Percentiles rank a stretch among this genome's conserved stretches.
phyloP scores from a whole-genome alignment of 2,888 invertebrate species.

The Xestoiulus laeticollis region DNA sequence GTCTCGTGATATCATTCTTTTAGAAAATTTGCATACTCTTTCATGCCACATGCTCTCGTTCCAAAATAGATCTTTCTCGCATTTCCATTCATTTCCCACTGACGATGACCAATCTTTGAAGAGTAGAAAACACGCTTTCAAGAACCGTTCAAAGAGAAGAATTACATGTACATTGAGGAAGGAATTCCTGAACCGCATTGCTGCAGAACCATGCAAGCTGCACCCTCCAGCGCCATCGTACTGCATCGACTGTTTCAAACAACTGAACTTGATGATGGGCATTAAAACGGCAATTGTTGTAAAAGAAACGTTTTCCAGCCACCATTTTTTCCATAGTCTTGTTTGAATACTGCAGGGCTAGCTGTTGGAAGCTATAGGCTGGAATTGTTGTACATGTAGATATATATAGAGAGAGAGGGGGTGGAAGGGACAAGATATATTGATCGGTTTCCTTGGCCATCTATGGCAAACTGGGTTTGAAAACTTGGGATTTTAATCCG shows the following conservation, averaged over 20 bases:
- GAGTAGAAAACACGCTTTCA: neutral
- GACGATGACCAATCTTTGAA: neutral
- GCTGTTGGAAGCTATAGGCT: neutral
- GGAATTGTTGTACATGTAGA: no score
- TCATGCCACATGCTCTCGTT: no score
- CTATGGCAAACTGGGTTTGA: neutral
- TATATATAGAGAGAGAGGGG: no score
- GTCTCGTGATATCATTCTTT: no score
- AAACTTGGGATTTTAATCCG: conserved; percentile 15
- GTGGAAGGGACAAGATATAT: neutral
- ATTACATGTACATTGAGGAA: neutral
- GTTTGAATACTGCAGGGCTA: neutral
- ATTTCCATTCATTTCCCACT: neutral
- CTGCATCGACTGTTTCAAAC: neutral
- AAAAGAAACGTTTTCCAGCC: neutral
- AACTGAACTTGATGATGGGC: neutral
- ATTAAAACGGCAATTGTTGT: conserved; percentile 5
- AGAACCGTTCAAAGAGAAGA: neutral
- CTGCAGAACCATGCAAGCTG: neutral
- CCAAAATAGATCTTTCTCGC: no score
- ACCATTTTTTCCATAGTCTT: neutral
- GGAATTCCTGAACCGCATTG: neutral
- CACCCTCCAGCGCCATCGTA: neutral
- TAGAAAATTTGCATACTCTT: no score
- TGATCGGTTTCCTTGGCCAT: conserved; percentile 1